Evolutionary conservation across 2,113 vertebrate genomes (phyloP).

Genomic region (Solenodon paradoxus): DNA sequence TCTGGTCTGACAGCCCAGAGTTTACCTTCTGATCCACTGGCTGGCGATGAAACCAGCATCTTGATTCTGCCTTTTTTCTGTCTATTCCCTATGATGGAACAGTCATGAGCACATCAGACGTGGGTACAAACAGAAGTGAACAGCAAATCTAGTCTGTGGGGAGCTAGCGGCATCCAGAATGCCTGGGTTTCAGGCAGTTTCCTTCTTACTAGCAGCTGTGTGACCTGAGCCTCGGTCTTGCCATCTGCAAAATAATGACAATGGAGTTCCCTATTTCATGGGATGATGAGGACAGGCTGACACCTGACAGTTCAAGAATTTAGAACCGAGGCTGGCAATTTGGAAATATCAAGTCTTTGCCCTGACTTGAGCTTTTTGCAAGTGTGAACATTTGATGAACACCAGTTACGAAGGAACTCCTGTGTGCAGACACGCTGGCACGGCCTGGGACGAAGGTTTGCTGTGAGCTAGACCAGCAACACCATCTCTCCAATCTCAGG

Average conservation of each 20-base stretch:
- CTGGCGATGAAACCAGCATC: not conserved
- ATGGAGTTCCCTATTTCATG: not conserved
- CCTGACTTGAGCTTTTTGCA: not conserved
- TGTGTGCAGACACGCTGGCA: not conserved
- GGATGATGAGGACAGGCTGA: not conserved
- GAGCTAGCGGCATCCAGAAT: no score
- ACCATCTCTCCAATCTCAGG: not conserved
- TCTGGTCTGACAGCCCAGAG: rapidly evolving
- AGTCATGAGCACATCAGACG: no score
- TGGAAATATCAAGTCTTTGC: not conserved
- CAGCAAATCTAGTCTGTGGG: not conserved
- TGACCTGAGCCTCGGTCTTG: not conserved
- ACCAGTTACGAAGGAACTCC: not conserved
- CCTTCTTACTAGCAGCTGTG: not conserved
- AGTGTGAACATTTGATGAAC: not conserved
- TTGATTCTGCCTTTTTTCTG: not conserved
- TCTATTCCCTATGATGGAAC: not conserved
- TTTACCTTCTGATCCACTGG: not conserved
- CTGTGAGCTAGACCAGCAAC: not conserved
- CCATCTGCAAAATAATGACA: not conserved
- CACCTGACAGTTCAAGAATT: not conserved
- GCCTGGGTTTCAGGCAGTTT: not conserved
- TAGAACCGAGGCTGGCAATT: not conserved
- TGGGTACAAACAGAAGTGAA: not conserved
- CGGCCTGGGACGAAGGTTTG: no score